A percentile compares a stretch with the other conserved stretches of the same genome.
These are phyloP conservation scores for Oscheius sp. DNA, from an alignment of 2,888 invertebrate species.

Conservation along the genomic window DNA sequence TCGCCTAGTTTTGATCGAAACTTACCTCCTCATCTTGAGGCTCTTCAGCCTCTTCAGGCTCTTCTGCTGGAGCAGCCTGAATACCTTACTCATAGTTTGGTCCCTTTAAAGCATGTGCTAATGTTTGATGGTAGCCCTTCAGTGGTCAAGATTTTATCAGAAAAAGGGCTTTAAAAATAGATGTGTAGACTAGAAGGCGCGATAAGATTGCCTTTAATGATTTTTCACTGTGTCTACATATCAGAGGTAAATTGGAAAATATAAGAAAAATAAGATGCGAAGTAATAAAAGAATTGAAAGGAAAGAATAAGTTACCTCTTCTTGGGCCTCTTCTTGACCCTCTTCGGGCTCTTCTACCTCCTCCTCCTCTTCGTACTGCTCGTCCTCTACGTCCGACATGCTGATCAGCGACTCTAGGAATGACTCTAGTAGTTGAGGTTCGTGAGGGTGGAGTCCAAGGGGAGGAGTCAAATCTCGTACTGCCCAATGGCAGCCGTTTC, in stretches of 20 bases:
- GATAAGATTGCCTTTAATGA: background rate
- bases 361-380: slow-evolving; percentile 65
- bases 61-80: slow-evolving; percentile 12
- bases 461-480: slow-evolving; percentile 24
- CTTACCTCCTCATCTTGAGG: slow-evolving; percentile 19
- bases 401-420: slow-evolving; percentile 31
- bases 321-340: slow-evolving; percentile 47
- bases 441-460: slow-evolving; percentile 20
- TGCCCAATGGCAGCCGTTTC: slow-evolving; percentile 24
- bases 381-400: slow-evolving; percentile 71
- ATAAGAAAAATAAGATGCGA: background rate
- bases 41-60: slow-evolving; percentile 10
- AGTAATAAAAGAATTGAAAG: too few species aligned
- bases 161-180: too few species aligned
- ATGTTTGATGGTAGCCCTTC: too few species aligned
- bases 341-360: slow-evolving; percentile 64
- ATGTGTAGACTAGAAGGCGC: too few species aligned
- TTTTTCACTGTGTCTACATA: background rate
- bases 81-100: background rate
- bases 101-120: background rate
- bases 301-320: slow-evolving; percentile 5
- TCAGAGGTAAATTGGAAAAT: background rate
- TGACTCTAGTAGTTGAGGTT: slow-evolving; percentile 29
- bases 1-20: background rate
- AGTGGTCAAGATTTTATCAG: too few species aligned